Base-by-base conservation (phyloP, 2,888 invertebrate species). In the Allacma fusca region DNA sequence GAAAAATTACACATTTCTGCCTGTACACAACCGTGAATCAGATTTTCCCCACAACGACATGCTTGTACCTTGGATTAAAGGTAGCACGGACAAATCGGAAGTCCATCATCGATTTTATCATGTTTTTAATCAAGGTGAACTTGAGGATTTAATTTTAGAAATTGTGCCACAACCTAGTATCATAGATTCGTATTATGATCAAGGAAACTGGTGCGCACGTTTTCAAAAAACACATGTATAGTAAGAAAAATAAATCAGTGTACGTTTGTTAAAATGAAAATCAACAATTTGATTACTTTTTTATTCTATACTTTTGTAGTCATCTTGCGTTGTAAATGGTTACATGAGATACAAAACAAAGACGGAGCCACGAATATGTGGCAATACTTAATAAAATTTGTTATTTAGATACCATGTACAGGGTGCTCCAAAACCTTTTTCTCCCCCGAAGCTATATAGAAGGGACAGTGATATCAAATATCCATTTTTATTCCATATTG, bases 131-230 rank as follows among this genome's bases (percentile, higher is more conserved):
- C 91, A 94, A 83, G 91, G 91, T 0, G 98, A 97, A 88, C 86
- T 97, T 50, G 91, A 92, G 83, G 83, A 87, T 0, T 87, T 97
- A 62, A 92, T 93, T 82, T 85, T 85, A 26, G 86, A 89, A 80
- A 83, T 92, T 5, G 82, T 87, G 0, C 87, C 87, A 64, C 73
- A 77, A 21, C 87, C 93, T 57, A 84, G 85, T 64, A 87, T 97
- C 16, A 86, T 90, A 43, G 88, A 89, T 34, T 91, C 90, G 84
- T 98, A 95, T 87, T 97, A 97, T 85, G 98, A 98, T 87, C 94
- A 98, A 87, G 98, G 98, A 0, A 98, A 98, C 87, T 97, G 97
- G 94, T 97, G 97, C 88, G 90, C 94, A 43, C 88, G 94, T 83
- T 90, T 95, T 85, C 88, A 90, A 85, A 94, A 93, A 88, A 34